phyloP scores from a whole-genome alignment of 2,797 vertebrate genomes.

The Echeneis naucrates region DNA sequence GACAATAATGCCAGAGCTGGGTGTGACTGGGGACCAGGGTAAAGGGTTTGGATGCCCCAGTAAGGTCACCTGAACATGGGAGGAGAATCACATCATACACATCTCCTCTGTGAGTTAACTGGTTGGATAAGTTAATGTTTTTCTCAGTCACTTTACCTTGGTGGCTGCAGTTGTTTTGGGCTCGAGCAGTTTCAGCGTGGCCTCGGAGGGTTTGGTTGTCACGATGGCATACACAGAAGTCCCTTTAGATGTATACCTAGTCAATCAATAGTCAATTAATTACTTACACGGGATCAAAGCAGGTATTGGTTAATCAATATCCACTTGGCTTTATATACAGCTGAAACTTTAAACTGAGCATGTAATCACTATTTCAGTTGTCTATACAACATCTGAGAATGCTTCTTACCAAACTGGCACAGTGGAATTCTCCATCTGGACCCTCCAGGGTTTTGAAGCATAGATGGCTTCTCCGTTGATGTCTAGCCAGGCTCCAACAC shows the following conservation, averaged over 20 bases:
- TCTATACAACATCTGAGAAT: neutral
- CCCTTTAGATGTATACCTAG: conserved; percentile 91
- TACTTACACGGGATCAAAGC: neutral
- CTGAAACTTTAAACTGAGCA: neutral
- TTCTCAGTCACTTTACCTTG: conserved; percentile 77
- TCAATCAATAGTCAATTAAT: neutral
- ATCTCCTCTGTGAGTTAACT: neutral
- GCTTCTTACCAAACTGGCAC: conserved; percentile 86
- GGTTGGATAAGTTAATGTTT: neutral
- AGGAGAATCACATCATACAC: neutral
- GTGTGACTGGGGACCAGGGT: conserved; percentile 80
- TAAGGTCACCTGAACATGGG: conserved; percentile 85
- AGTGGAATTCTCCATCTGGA: conserved; percentile 87
- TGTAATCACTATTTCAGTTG: neutral
- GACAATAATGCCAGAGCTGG: conserved; percentile 78
- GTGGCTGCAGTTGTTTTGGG: conserved; percentile 83
- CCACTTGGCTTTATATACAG: no score
- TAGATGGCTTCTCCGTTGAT: conserved; percentile 94
- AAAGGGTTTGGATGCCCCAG: conserved; percentile 82
- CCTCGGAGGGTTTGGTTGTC: conserved; percentile 80
- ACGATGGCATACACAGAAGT: conserved; percentile 88
- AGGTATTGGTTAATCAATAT: neutral
- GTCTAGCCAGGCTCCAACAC: conserved; percentile 90
- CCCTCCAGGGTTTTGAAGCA: conserved; percentile 89
- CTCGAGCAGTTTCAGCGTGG: conserved; percentile 77